A percentile compares a stretch with the other conserved stretches of the same genome.
Evolutionary conservation across 2,113 vertebrate species (phyloP).

Genomic region (Chrysemys picta): DNA sequence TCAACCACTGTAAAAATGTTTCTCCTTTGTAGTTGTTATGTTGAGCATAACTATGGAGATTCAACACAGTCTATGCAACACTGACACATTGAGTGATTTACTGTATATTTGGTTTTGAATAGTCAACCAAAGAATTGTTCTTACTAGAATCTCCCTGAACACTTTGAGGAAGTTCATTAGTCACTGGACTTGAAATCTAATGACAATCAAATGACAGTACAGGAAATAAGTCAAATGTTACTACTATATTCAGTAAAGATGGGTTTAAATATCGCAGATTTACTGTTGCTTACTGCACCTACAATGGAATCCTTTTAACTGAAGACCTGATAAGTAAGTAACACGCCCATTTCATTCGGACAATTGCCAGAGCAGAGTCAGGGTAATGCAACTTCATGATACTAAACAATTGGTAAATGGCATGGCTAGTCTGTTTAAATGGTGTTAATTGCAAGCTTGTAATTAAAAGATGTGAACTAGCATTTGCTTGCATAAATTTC

Average conservation of each 20-base stretch:
- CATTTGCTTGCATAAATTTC: background rate
- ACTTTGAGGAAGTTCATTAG: background rate
- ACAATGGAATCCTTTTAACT: background rate
- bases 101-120: background rate
- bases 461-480: background rate
- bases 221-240: background rate
- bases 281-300: background rate
- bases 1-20: constrained; percentile 73
- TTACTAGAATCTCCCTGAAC: constrained; percentile 23
- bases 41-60: constrained; percentile 75
- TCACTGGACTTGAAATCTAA: background rate
- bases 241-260: background rate
- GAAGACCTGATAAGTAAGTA: background rate
- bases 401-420: background rate
- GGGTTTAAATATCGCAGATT: background rate
- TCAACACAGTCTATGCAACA: constrained; percentile 10
- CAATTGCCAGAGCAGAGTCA: background rate
- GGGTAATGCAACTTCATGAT: background rate
- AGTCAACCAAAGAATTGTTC: constrained; percentile 8
- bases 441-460: background rate
- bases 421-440: background rate
- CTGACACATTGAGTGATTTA: background rate
- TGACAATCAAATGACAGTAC: fast-evolving
- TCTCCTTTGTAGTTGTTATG: constrained; percentile 61
- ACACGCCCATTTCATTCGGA: background rate